Conservation (phyloP, 1,140 invertebrate genomes). For the Diploscapter pachys region DNA sequence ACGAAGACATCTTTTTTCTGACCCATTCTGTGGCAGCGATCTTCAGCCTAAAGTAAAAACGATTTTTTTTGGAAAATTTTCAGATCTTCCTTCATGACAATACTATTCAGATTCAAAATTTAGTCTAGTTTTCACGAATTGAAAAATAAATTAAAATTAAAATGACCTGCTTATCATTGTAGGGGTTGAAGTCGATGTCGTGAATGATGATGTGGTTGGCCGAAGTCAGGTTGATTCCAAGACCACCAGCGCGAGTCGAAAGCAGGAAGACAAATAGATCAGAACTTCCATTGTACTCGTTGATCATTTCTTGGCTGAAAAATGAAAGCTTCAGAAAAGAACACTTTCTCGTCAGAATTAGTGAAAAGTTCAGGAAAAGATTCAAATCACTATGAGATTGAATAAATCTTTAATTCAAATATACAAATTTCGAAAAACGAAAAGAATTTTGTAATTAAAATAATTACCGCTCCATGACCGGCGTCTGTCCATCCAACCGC, state of each 20-base stretch:
- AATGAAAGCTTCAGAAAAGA: too few relatives aligned
- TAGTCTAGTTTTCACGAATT: too few relatives aligned
- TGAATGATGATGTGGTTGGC: slow-evolving; percentile 67
- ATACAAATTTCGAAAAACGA: not conserved
- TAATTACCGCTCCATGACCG: slow-evolving; percentile 70
- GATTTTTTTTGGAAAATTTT: not conserved
- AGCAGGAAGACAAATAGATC: slow-evolving; percentile 66
- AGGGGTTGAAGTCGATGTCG: slow-evolving; percentile 78
- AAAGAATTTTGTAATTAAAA: slow-evolving; percentile 27
- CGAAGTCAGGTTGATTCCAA: slow-evolving; percentile 66
- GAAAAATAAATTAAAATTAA: not conserved
- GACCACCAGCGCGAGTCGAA: slow-evolving; percentile 66
- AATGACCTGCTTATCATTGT: slow-evolving; percentile 82
- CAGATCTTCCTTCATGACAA: too few relatives aligned
- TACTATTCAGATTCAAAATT: too few relatives aligned
- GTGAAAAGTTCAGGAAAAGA: not conserved
- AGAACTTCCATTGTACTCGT: slow-evolving; percentile 63
- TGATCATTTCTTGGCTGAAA: slow-evolving; percentile 64
- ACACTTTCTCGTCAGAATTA: too few relatives aligned
- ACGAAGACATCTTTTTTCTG: slow-evolving; percentile 70
- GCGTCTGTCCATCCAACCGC: slow-evolving; percentile 79
- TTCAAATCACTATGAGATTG: slow-evolving; percentile 48
- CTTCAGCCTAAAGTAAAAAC: slow-evolving; percentile 70
- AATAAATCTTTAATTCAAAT: not conserved
- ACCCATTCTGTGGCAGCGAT: slow-evolving; percentile 89